phyloP scores from a whole-genome alignment of 2,888 invertebrate species.

The Lathronympha strigana region DNA sequence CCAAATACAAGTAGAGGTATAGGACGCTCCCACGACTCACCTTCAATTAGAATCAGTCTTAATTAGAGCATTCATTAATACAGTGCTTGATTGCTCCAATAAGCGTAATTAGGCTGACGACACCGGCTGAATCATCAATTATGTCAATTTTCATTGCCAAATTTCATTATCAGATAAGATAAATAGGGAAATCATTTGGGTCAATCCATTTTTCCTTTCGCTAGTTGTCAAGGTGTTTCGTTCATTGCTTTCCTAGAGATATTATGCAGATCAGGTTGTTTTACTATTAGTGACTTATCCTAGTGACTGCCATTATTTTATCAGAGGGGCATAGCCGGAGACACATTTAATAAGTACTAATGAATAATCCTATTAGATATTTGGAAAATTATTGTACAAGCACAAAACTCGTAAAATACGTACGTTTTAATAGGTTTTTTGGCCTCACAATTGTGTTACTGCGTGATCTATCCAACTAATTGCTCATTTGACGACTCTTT shows the following conservation, averaged over 20 bases:
- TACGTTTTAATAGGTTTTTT: neutral
- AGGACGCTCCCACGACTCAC: conserved; percentile 27
- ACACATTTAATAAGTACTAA: too few species aligned
- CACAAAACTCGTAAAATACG: neutral
- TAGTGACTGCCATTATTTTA: too few species aligned
- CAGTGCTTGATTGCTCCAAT: conserved; percentile 39
- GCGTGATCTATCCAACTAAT: conserved; percentile 19
- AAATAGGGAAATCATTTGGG: conserved; percentile 7
- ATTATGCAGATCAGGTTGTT: too few species aligned
- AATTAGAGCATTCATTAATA: conserved; percentile 40
- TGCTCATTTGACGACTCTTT: conserved; percentile 26
- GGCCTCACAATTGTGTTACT: neutral
- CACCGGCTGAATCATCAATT: conserved; percentile 38
- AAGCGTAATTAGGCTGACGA: conserved; percentile 36
- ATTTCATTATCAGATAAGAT: conserved; percentile 19
- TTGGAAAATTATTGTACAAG: too few species aligned
- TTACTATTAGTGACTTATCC: too few species aligned
- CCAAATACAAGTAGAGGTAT: neutral
- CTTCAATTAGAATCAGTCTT: conserved; percentile 40
- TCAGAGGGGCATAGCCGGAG: too few species aligned
- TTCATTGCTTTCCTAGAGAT: neutral
- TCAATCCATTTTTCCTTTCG: neutral
- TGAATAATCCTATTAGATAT: too few species aligned
- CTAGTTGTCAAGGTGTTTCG: neutral
- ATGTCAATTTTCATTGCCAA: conserved; percentile 31